Evolutionary conservation across 2,888 invertebrate genomes (phyloP), one percentile per base, ranked within the genome.

Genomic region (Apodemia duryi): DNA sequence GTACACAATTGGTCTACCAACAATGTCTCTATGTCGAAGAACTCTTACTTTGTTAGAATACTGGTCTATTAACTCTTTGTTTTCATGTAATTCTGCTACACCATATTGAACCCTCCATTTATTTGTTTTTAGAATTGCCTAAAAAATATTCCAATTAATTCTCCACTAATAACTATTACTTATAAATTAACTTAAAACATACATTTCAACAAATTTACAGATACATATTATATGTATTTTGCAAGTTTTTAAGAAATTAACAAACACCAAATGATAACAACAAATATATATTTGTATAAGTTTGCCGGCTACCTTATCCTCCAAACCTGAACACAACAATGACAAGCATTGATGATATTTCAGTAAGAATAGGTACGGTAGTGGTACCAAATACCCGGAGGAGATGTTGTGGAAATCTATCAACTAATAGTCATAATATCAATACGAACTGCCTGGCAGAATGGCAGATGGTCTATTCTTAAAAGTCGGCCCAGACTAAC

Each of bases 61-160:
- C 67, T 93, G 93, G 71, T 94, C 93, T 75, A 91, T 82, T n/a
- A 91, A 76, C 64, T 90, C 88, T 69, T 88, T 86, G 52, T 94
- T 92, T 66, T 92, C 86, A 38, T 84, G 91, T 49, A 96, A 81
- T 10, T 91, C 87, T 32, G 90, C 84, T 2, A 96, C 95, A 63
- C 95, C 95, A 85, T 95, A 96, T 71, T 96, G 95, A 63, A 90
- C 90, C 69, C 95, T 92, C 96, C 96, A 96, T 85, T 95, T 96
- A 79, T 96, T 96, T 62, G 96, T 96, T 91, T 96, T 96, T 68
- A 96, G 82, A 75, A 96, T 93, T 64, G 95, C 95, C 95, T 95
- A 76, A 51, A 88, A 89, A 63, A 35, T 29, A n/a, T 11, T 60
- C 11, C 6, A 10, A 46, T 35, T 62, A 43, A 54, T n/a, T 10